Base-by-base conservation (phyloP, 2,113 vertebrate species). In the Aviceda subcristata region DNA sequence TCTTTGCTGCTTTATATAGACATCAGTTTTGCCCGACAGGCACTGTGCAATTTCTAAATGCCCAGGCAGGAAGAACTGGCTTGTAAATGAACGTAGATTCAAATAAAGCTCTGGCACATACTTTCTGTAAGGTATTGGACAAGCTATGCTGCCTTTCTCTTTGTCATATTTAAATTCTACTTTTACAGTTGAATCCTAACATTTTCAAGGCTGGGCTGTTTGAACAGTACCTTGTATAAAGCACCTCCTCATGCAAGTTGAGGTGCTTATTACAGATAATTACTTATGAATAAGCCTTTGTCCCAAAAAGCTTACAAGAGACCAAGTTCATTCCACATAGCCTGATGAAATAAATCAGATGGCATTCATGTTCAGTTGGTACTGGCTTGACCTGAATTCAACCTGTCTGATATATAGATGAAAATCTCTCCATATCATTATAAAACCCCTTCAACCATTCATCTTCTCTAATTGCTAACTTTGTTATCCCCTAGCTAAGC, bases 281-380 rank as follows among this genome's bases (percentile, higher is more conserved):
- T 95, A 94, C 88, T 91, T 88, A 81, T 94, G 94, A 95, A 89
- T 93, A 96, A 92, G 83, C 60, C 69, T 90, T 95, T 97, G 95
- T 96, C 73, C 60, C 48, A 75, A 43, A 86, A 15, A 86, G 79
- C 83, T 94, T 94, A 85, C 39, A 38, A 63, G 79, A 60, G 73
- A 74, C 79, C 82, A 91, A 91, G 73, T 30, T 95, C 45, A 69
- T 92, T 95, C 51, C 95, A 72, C 36, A 17, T 34, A 94, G 60
- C 83, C 57, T 57, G 73, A 67, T 84, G 76, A 80, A 96, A 84
- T 92, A 86, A 90, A 78, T 91, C 76, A 84, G 73, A 77, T 71
- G 69, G 68, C 56, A 90, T 94, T 95, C 86, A 81, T 13, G 2
- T 95, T 95, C 43, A 45, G 17, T 84, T 86, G 56, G 68, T 88